Base-by-base conservation (phyloP, 2,888 invertebrate species). In the Chymomyza caudatula region DNA sequence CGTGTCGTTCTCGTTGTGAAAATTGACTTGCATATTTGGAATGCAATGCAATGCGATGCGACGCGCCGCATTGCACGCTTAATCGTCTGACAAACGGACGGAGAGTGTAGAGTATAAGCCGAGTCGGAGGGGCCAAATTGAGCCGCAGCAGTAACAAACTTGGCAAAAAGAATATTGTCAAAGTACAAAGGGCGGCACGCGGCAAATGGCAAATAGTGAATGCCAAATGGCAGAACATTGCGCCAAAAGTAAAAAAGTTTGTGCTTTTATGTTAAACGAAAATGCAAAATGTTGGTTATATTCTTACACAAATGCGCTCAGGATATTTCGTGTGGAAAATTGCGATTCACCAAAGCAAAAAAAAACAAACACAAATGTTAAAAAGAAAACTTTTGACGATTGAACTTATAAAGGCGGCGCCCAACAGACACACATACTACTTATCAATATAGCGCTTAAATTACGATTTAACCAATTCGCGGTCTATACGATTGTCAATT, bases 281-380 rank as follows among this genome's bases (percentile, higher is more conserved):
- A 37, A 37, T 37, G 29, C 29, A 11, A 37, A 37, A 37, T 37
- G 29, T 37, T 37, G 11, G 29, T 37, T 37, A 11, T 11, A 11
- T 37, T 37, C 11, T 37, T 3, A 37, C 8, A 37, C 2, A 37
- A 37, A 11, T 37, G 29, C 8, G 29, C 29, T n/a, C n/a, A 37
- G 2, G 8, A 37, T 8, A 11, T 37, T 82, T 77, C 85, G 82
- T 82, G 82, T 77, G 72, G 82, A 72, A 82, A 84, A 81, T 82
- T 82, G 82, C 77, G 65, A 74, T n/a, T 37, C 65, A 60, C 60
- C 8, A 20, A 37, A 19, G 47, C 15, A 29, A 37, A 11, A 37
- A 37, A 47, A 65, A 17, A 57, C n/a, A 57, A 49, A 23, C 49
- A 11, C 3, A 60, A 43, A 60, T 4, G 4, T 15, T 43, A 43